A percentile compares a stretch with the other conserved stretches of the same genome.
Conservation (phyloP, 2,888 invertebrate species). For the Mimachlamys varia region DNA sequence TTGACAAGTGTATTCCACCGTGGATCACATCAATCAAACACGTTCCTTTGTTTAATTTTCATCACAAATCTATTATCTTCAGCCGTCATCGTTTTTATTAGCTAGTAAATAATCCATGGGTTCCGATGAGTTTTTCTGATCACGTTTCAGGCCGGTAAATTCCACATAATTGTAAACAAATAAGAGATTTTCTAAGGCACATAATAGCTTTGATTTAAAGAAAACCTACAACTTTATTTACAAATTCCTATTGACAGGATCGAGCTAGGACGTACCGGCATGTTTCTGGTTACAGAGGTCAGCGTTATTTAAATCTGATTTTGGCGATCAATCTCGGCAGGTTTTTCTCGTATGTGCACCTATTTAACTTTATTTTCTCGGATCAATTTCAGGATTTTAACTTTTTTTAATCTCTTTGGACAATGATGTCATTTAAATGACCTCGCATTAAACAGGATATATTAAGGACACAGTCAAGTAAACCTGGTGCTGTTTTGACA, state of each 20-base stretch:
- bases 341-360: background rate
- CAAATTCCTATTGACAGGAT: background rate
- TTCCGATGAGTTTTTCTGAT: background rate
- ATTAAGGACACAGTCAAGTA: background rate
- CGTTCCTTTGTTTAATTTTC: background rate
- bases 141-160: background rate
- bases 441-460: background rate
- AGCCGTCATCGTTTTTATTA: slow-evolving; percentile 13
- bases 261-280: background rate
- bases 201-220: slow-evolving; percentile 28
- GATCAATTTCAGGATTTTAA: slow-evolving; percentile 14
- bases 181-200: slow-evolving; percentile 2
- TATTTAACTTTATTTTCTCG: slow-evolving; percentile 16
- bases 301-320: background rate
- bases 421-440: background rate
- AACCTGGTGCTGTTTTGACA: background rate
- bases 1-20: background rate
- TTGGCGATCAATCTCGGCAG: background rate
- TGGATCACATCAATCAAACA: background rate
- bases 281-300: background rate
- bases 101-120: background rate
- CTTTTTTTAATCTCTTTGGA: background rate
- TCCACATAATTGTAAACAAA: slow-evolving; percentile 29
- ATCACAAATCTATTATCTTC: slow-evolving; percentile 10
- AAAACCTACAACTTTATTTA: slow-evolving; percentile 29